These are phyloP conservation scores for Falco biarmicus DNA, from an alignment of 2,797 vertebrate species.

Conservation along the genomic window DNA sequence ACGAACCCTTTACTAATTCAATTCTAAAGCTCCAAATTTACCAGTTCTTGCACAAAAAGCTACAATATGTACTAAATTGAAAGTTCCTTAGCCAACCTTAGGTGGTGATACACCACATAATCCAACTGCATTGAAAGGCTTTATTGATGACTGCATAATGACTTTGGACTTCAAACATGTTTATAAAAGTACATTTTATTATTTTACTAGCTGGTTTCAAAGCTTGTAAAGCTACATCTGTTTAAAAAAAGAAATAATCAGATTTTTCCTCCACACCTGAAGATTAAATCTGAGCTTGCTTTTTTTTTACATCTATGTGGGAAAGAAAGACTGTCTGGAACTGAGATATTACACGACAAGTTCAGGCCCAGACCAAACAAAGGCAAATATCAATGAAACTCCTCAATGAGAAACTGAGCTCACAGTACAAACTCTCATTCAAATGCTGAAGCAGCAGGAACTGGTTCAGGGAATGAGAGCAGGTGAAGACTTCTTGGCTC, in stretches of 20 bases:
- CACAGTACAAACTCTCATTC: not conserved
- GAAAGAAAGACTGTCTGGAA: not conserved
- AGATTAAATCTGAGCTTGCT: not conserved
- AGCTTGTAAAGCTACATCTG: not conserved
- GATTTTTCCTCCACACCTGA: not conserved
- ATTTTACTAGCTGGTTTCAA: not conserved
- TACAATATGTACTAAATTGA: not conserved
- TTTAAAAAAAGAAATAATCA: not conserved
- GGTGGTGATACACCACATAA: not conserved
- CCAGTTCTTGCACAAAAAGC: not conserved
- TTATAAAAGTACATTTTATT: not conserved
- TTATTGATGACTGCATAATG: not conserved
- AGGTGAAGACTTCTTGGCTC: not conserved
- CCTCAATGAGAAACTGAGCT: not conserved
- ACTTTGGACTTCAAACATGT: not conserved
- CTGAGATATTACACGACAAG: not conserved
- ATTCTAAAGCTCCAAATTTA: not conserved
- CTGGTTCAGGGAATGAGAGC: not conserved
- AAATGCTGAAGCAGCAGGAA: not conserved
- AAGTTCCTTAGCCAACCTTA: not conserved
- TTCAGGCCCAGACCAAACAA: not conserved
- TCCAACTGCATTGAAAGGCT: not conserved
- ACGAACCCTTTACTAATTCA: not conserved
- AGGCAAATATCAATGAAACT: not conserved
- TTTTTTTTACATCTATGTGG: not conserved